Percentiles rank a stretch among this genome's conserved stretches.
Evolutionary conservation across 1,140 invertebrate species (phyloP).

Genomic region (Nomia melanderi): DNA sequence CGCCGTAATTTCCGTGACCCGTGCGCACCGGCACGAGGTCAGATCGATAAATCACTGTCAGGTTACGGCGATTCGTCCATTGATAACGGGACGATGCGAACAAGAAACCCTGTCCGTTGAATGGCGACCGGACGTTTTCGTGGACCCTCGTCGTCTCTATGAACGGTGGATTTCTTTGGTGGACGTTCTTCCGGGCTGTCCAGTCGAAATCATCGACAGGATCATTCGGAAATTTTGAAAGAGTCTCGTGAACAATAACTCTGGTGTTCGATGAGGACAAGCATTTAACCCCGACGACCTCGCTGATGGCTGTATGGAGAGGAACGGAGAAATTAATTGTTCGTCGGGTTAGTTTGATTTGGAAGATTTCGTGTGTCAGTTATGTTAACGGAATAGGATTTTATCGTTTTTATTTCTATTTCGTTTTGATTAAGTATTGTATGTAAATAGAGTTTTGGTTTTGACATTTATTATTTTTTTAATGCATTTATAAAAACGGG

Average conservation of each 20-base stretch:
- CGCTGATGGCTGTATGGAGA: too few relatives aligned
- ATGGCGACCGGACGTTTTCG: conserved; percentile 28
- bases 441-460: too few relatives aligned
- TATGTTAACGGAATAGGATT: too few relatives aligned
- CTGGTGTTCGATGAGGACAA: background rate
- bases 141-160: background rate
- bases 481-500: too few relatives aligned
- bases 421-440: too few relatives aligned
- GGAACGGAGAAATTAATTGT: too few relatives aligned
- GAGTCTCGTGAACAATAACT: background rate
- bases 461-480: too few relatives aligned
- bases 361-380: too few relatives aligned
- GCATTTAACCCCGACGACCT: background rate
- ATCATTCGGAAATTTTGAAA: background rate
- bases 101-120: conserved; percentile 35
- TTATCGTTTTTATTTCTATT: too few relatives aligned
- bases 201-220: background rate
- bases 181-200: background rate
- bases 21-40: conserved; percentile 23
- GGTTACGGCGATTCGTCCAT: conserved; percentile 50
- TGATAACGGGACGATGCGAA: conserved; percentile 47
- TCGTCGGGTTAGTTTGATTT: too few relatives aligned
- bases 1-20: conserved; percentile 49
- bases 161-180: background rate
- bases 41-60: conserved; percentile 55